Base-by-base conservation (phyloP, 53 echinoderm and acorn worm species). In the Temnopleurus reevesii region DNA sequence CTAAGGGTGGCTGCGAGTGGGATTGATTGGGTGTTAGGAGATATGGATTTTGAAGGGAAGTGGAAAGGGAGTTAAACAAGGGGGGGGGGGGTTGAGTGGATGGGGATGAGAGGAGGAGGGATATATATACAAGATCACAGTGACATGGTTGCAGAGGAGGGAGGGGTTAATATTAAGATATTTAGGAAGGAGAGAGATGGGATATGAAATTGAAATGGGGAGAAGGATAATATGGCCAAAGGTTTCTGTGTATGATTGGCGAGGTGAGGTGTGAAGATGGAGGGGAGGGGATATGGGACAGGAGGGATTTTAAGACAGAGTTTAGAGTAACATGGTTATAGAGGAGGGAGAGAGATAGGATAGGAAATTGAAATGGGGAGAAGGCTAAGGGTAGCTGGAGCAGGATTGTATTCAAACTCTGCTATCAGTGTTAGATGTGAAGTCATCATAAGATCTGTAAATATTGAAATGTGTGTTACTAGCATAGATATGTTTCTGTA, bases 311-410 rank as follows among this genome's bases (percentile, higher is more conserved):
- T n/a, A n/a, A n/a, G n/a, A n/a, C n/a, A n/a, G n/a, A n/a, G n/a
- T n/a, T n/a, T n/a, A n/a, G n/a, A n/a, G n/a, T n/a, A n/a, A n/a
- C n/a, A n/a, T n/a, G 53, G 53, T 51, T 8, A 15, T 51, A 51
- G 53, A 51, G 53, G 45, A 45, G 59, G 23, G 59, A 3, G 59
- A 8, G 76, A n/a, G 45, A 77, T 4, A n/a, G 76, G 44, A 45
- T 19, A 46, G 27, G 77, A 76, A 77, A 77, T 46, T 77, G 47
- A 77, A 47, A 77, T 46, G 47, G 77, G 26, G 47, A 46, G 41
- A 77, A 26, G 46, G 25, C 26, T 27, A 76, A 24, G 27, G 47
- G 46, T 46, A 8, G 26, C 10, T 45, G 47, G 8, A 51, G 15
- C 9, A 51, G 53, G 53, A 51, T 8, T 51, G 53, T n/a, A n/a